Evolutionary conservation across 2,797 vertebrate species (phyloP).

Genomic region (Gymnopithys bicolor): DNA sequence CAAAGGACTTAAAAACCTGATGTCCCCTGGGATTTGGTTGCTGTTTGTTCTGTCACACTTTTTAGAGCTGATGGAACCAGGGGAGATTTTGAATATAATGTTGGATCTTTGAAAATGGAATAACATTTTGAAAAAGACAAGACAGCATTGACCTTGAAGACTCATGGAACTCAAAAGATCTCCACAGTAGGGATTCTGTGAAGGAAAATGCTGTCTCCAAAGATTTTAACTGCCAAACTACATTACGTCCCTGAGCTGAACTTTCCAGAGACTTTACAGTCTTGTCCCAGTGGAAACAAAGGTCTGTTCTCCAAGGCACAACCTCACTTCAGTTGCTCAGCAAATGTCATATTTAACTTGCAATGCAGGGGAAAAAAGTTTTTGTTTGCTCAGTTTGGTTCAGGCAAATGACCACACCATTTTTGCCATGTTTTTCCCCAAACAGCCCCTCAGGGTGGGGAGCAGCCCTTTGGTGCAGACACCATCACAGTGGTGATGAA

Average conservation of each 20-base stretch:
- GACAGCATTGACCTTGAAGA: neutral
- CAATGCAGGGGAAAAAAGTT: neutral
- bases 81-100: neutral
- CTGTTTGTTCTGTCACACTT: neutral
- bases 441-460: neutral
- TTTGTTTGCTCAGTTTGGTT: neutral
- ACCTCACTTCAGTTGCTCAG: neutral
- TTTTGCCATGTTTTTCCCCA: neutral
- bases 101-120: neutral
- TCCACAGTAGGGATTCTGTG: neutral
- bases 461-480: neutral
- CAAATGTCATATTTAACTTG: neutral
- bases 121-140: neutral
- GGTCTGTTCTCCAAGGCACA: neutral
- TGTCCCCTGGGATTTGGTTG: neutral
- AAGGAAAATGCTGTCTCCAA: conserved; percentile 16
- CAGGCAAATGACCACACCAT: neutral
- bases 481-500: neutral
- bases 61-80: neutral
- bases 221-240: neutral
- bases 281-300: conserved; percentile 29
- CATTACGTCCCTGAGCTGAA: neutral
- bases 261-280: neutral
- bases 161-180: neutral
- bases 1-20: neutral